Percentiles rank a stretch among this genome's conserved stretches.
Conservation (phyloP, 2,797 vertebrate genomes). For the Macropodus opercularis region DNA sequence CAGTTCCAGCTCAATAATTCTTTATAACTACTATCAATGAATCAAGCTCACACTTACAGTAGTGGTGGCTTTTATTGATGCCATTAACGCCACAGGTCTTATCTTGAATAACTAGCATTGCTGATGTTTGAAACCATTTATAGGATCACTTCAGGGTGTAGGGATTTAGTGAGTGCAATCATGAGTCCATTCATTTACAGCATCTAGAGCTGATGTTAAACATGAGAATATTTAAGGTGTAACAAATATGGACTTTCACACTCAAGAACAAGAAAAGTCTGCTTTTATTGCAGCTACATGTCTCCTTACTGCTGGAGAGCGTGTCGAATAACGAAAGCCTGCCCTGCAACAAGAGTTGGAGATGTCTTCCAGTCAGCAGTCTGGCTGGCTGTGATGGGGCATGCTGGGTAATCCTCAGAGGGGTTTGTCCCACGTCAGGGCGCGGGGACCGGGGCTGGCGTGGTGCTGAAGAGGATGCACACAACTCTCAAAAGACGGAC, state of each 20-base stretch:
- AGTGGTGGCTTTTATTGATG: not conserved
- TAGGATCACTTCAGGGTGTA: constrained; percentile 22
- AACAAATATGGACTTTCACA: not conserved
- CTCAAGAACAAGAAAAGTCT: not conserved
- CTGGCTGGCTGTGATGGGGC: constrained; percentile 40
- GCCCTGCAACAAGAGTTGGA: constrained; percentile 1
- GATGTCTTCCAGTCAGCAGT: constrained; percentile 23
- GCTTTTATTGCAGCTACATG: not conserved
- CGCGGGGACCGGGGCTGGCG: not conserved
- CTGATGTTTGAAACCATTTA: constrained; percentile 14
- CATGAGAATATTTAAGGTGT: not conserved
- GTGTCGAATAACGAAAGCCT: constrained; percentile 20
- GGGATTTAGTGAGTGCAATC: constrained; percentile 21
- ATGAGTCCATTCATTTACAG: constrained; percentile 13
- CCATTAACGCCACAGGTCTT: not conserved
- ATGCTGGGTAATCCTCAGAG: constrained; percentile 37
- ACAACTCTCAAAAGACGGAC: constrained; percentile 1
- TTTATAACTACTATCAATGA: not conserved
- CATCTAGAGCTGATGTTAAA: not conserved
- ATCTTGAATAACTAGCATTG: constrained; percentile 5
- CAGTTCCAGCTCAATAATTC: not conserved
- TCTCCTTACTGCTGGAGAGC: not conserved
- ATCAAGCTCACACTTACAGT: not conserved
- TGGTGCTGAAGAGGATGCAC: constrained; percentile 10
- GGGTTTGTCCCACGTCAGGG: constrained; percentile 24